Evolutionary conservation across 2,888 invertebrate species (phyloP), one percentile per base, ranked within the genome.

Genomic region (Petrolisthes manimaculis): DNA sequence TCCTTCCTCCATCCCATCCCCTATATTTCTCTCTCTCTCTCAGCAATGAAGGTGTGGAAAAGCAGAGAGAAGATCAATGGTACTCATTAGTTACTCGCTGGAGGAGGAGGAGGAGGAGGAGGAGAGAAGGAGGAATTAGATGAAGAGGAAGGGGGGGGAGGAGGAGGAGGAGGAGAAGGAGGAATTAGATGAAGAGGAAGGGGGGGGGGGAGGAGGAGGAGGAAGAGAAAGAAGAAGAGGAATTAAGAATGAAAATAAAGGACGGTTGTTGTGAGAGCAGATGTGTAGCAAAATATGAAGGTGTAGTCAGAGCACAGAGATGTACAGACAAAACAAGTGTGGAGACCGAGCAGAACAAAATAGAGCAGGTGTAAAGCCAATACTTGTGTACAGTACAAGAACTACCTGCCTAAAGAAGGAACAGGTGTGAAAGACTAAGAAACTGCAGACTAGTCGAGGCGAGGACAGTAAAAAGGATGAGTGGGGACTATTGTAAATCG

Each of bases 11-110:
- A n/a, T n/a, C n/a, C n/a, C n/a, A n/a, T n/a, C n/a, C n/a, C n/a
- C n/a, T n/a, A n/a, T n/a, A n/a, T 37, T 51, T 77, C 77, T 77
- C 77, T 77, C 77, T 77, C 77, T 77, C 77, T 77, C 77, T 77
- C 77, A 37, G 5, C 24, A 71, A n/a, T 71, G n/a, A n/a, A n/a
- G 5, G 71, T 71, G 71, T 18, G 71, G 71, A 8, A n/a, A 71
- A 71, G 71, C 71, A 71, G 71, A 14, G 71, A 71, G 71, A 12
- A 71, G 71, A 71, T 71, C 71, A 71, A 71, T 71, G 71, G 71
- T 18, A 71, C 9, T 71, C 71, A 71, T 71, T 71, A 71, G 9
- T 71, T 71, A 71, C 71, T n/a, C 9, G 71, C 71, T 71, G 71
- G 5, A 12, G 71, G n/a, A 9, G 61, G n/a, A 71, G n/a, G 71